Evolutionary conservation across 2,797 vertebrate species (phyloP), one percentile per base, ranked within the genome.

Genomic region (Salarias fasciatus): DNA sequence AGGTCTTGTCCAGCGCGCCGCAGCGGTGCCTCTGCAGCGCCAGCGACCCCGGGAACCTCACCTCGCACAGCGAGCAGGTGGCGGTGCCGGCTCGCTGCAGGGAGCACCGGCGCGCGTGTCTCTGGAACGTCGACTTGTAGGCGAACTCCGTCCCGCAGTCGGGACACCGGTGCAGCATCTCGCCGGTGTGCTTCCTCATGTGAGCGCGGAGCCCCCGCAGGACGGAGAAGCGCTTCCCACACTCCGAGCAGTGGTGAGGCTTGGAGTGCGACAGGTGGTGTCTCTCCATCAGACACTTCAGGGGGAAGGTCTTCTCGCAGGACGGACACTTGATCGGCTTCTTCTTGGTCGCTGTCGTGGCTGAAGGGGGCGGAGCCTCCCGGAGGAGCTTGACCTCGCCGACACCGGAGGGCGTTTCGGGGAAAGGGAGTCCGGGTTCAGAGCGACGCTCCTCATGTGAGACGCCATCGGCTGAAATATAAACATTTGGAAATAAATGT

Each of bases 121-220:
- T 65, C 12, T 54, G 44, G 1, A 81, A 76, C 0, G 85, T 81
- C 0, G 29, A 73, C 53, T 86, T 87, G 71, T 88, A 77, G 3
- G 86, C 85, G 2, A 90, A 89, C 50, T 67, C 66, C 0, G 77
- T 85, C 7, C 76, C 84, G 0, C 88, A 90, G 15, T 86, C 76
- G 0, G 59, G 42, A 48, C 88, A 90, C 30, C 41, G 62, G 77
- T 80, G 73, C 1, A 67, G 77, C 36, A 88, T 84, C 53, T 86
- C 80, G 12, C 86, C 83, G 0, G 79, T 86, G 87, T 90, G 88
- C 5, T 61, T 73, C 0, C 73, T 65, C 0, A 52, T 59, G 14
- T 90, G 88, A 1, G 78, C 77, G 0, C n/a, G n/a, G 3, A 90
- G 80, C 4, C 64, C 77, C 1, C 12, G 45, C 2, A 52, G 66